A percentile compares a stretch with the other conserved stretches of the same genome.
These are phyloP conservation scores for Tachycineta bicolor DNA, from an alignment of 2,113 vertebrate genomes.

Conservation along the genomic window DNA sequence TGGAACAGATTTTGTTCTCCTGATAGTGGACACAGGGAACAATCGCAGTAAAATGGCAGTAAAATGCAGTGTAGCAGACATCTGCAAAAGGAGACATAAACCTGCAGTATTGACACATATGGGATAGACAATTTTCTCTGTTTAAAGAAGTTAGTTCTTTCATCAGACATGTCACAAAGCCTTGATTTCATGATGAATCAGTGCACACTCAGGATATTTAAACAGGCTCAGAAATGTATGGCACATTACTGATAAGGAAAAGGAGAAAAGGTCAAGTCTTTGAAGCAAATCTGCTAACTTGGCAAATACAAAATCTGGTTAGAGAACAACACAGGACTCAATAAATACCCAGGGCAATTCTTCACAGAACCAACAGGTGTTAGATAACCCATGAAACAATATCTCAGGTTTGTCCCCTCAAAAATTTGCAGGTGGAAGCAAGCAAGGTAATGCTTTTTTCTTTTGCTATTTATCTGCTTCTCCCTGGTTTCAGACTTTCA, in stretches of 20 bases:
- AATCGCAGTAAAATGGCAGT: neutral
- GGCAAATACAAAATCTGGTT: conserved; percentile 68
- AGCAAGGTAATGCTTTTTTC: conserved; percentile 82
- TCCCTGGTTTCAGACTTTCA: conserved; percentile 77
- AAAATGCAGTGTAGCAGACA: neutral
- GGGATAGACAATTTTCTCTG: neutral
- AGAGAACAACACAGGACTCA: conserved; percentile 39
- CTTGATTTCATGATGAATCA: neutral
- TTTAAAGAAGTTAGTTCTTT: neutral
- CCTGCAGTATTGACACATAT: neutral
- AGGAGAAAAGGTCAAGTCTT: conserved; percentile 81
- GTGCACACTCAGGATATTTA: conserved; percentile 81
- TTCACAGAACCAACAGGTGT: conserved; percentile 68
- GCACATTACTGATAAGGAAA: conserved; percentile 81
- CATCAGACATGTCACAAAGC: neutral
- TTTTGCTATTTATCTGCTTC: conserved; percentile 78
- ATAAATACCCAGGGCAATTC: conserved; percentile 20
- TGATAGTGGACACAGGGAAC: neutral
- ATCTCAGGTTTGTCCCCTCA: conserved; percentile 63
- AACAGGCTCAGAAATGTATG: conserved; percentile 77
- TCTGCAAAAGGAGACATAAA: neutral
- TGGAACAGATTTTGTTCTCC: neutral
- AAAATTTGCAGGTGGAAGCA: conserved; percentile 79
- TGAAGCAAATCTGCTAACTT: conserved; percentile 54
- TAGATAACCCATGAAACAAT: conserved; percentile 80